Conservation (phyloP, 2,797 vertebrate species). For the Karalla daura region DNA sequence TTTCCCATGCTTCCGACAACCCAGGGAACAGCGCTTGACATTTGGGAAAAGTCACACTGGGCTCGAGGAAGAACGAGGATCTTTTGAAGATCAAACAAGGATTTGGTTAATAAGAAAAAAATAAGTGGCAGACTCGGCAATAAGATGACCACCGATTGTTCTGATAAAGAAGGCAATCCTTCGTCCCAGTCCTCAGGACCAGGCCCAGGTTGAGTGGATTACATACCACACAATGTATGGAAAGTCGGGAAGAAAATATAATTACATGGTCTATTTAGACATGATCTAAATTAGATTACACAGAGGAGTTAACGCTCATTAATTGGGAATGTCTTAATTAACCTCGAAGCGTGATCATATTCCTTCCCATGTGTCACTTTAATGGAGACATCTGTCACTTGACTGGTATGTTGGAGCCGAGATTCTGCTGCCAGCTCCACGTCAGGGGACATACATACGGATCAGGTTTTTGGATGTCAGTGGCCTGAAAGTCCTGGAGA, state of each 20-base stretch:
- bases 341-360: conserved; percentile 65
- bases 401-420: conserved; percentile 55
- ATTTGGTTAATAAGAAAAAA: background rate
- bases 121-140: background rate
- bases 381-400: conserved; percentile 78
- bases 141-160: background rate
- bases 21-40: background rate
- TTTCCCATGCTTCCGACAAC: background rate
- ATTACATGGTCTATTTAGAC: conserved; percentile 55
- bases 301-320: conserved; percentile 64
- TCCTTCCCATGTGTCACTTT: conserved; percentile 68
- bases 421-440: conserved; percentile 35
- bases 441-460: conserved; percentile 17
- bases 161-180: background rate
- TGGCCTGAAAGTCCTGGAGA: conserved; percentile 7
- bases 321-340: conserved; percentile 78
- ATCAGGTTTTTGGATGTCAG: conserved; percentile 40
- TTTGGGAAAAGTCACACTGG: background rate
- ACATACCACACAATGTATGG: background rate
- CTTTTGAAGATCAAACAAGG: background rate
- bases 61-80: background rate
- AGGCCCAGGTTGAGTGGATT: background rate
- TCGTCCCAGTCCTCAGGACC: background rate
- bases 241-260: conserved; percentile 31
- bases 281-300: conserved; percentile 69